Percentiles rank a stretch among this genome's conserved stretches.
Conservation (phyloP, 1,140 invertebrate genomes). For the Augochlora pura region DNA sequence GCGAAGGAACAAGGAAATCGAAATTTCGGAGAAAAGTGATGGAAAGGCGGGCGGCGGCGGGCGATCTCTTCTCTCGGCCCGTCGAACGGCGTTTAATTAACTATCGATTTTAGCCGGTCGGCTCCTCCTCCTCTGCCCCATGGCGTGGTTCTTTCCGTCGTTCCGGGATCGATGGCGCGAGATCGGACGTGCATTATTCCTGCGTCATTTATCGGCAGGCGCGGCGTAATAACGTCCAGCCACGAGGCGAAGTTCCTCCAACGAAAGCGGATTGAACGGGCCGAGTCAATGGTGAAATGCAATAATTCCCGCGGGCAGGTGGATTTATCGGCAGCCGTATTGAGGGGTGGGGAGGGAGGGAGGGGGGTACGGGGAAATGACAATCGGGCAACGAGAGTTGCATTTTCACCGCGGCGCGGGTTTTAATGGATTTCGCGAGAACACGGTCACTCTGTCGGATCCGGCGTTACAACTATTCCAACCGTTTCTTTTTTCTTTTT, state of each 20-base stretch:
- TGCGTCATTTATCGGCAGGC: background rate
- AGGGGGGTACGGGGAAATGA: background rate
- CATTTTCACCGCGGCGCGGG: slow-evolving; percentile 2
- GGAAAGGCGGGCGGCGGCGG: too few relatives aligned
- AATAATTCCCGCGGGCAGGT: slow-evolving; percentile 3
- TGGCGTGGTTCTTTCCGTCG: background rate
- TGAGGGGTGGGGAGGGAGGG: too few relatives aligned
- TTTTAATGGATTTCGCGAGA: slow-evolving; percentile 16
- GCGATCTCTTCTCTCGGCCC: background rate
- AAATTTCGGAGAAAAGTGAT: too few relatives aligned
- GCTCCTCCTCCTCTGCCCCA: too few relatives aligned
- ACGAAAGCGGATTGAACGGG: slow-evolving; percentile 9
- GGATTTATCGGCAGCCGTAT: slow-evolving; percentile 23
- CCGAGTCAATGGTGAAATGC: slow-evolving; percentile 14
- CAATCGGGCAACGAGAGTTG: slow-evolving; percentile 1
- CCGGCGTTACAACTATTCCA: too few relatives aligned
- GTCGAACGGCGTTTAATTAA: background rate
- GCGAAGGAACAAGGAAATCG: too few relatives aligned
- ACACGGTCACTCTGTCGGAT: too few relatives aligned
- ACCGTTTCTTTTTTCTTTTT: too few relatives aligned
- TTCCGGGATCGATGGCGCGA: background rate
- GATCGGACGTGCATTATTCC: background rate
- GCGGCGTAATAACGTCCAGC: background rate
- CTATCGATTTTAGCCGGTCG: too few relatives aligned
- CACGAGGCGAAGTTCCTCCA: background rate